These are phyloP conservation scores for Ceratina calcarata DNA, from an alignment of 1,140 invertebrate species.

Conservation along the genomic window DNA sequence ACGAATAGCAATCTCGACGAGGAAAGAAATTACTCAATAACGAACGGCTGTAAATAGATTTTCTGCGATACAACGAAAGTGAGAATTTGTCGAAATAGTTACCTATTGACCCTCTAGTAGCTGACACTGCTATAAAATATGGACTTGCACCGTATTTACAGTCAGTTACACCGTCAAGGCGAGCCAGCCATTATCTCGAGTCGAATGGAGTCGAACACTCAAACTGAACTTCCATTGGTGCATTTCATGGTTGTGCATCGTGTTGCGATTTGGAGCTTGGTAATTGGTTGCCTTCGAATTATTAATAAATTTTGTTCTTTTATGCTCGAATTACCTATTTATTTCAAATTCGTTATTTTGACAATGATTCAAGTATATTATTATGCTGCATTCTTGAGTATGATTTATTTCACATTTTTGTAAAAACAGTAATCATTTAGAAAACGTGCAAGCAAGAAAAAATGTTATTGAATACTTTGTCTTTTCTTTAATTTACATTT, in stretches of 20 bases:
- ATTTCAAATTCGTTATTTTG: too few species aligned
- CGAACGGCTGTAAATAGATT: too few species aligned
- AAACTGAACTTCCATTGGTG: slow-evolving; percentile 21
- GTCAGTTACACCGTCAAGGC: neutral
- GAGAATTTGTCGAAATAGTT: neutral
- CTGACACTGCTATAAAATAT: slow-evolving; percentile 30
- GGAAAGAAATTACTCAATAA: neutral
- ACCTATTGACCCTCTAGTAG: neutral
- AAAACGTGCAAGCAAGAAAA: too few species aligned
- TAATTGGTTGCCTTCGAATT: slow-evolving; percentile 1
- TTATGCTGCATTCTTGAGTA: neutral
- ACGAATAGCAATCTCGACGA: neutral
- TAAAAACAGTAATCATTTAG: neutral
- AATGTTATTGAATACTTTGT: slow-evolving; percentile 6
- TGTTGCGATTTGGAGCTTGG: neutral
- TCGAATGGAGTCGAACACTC: neutral
- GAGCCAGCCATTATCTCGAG: slow-evolving; percentile 46
- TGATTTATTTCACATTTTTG: neutral
- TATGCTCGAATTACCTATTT: too few species aligned
- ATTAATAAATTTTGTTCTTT: neutral
- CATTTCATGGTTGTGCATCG: neutral
- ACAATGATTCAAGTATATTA: neutral
- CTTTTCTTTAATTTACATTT: slow-evolving; percentile 9
- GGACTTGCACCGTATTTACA: slow-evolving; percentile 33
- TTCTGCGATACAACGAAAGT: too few species aligned